These are phyloP conservation scores for Bos taurus DNA, from an alignment of 2,113 vertebrate species.

Conservation along the genomic window DNA sequence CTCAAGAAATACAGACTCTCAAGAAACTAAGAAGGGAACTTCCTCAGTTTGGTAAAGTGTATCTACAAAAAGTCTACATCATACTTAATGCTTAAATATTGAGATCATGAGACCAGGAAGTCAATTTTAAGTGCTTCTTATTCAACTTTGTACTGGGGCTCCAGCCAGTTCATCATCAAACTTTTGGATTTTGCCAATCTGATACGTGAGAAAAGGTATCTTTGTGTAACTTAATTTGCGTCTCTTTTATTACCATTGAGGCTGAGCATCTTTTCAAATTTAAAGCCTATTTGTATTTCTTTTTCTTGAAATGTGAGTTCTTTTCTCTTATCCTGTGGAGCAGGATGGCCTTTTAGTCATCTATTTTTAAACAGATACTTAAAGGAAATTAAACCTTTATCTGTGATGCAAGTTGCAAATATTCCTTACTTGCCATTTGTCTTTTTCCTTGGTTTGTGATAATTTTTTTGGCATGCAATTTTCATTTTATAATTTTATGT, in stretches of 20 bases:
- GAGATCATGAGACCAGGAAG: not conserved
- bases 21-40: conserved; percentile 6
- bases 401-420: conserved; percentile 14
- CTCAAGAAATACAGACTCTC: not conserved
- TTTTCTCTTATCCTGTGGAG: not conserved
- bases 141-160: not conserved
- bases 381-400: conserved; percentile 33
- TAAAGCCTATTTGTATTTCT: conserved; percentile 37
- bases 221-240: conserved; percentile 39
- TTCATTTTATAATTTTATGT: not conserved
- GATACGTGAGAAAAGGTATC: conserved; percentile 30
- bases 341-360: conserved; percentile 3
- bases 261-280: conserved; percentile 22
- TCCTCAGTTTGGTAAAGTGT: not conserved
- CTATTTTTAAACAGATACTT: conserved; percentile 5
- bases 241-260: not conserved
- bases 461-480: not conserved
- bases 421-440: conserved; percentile 2
- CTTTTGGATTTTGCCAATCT: conserved; percentile 24
- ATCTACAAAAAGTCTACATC: not conserved
- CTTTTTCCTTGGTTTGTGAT: not conserved
- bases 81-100: conserved; percentile 14
- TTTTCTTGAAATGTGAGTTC: conserved; percentile 45
- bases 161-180: conserved; percentile 11
- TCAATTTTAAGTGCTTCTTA: conserved; percentile 16